Conservation (phyloP, 2,888 invertebrate genomes). For the Ferrisia virgata region DNA sequence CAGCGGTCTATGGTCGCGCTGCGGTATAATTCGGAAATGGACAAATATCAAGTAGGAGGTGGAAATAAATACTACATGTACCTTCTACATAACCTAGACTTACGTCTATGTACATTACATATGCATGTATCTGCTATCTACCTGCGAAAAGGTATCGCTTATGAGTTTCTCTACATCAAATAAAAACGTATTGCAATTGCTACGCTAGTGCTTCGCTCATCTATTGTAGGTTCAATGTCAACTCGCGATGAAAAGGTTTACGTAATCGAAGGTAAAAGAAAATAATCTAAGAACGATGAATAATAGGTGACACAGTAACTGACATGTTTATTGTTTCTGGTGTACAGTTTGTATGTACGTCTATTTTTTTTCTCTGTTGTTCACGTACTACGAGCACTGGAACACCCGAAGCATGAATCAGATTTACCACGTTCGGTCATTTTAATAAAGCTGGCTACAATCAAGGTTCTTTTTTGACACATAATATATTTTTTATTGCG, state of each 20-base stretch:
- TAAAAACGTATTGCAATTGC: background rate
- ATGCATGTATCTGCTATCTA: no score
- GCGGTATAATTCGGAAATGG: background rate
- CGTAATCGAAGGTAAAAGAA: constrained; percentile 7
- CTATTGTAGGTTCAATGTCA: background rate
- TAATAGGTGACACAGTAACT: constrained; percentile 22
- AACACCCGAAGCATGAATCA: constrained; percentile 16
- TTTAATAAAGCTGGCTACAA: background rate
- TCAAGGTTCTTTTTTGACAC: constrained; percentile 6
- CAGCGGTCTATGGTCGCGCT: background rate
- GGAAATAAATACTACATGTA: no score
- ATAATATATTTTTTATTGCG: background rate
- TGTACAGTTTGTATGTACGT: background rate
- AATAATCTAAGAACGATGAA: constrained; percentile 7
- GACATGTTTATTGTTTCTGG: constrained; percentile 26
- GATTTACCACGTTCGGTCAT: constrained; percentile 11
- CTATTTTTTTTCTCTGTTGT: background rate
- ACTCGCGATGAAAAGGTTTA: background rate
- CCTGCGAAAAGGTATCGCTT: background rate
- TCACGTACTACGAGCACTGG: background rate
- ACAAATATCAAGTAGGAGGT: background rate
- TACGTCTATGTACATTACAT: no score
- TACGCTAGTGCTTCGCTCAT: background rate
- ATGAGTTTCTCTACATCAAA: background rate
- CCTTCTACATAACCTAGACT: no score